Evolutionary conservation across 2,113 vertebrate genomes (phyloP).

Genomic region (Grammomys dolichurus): DNA sequence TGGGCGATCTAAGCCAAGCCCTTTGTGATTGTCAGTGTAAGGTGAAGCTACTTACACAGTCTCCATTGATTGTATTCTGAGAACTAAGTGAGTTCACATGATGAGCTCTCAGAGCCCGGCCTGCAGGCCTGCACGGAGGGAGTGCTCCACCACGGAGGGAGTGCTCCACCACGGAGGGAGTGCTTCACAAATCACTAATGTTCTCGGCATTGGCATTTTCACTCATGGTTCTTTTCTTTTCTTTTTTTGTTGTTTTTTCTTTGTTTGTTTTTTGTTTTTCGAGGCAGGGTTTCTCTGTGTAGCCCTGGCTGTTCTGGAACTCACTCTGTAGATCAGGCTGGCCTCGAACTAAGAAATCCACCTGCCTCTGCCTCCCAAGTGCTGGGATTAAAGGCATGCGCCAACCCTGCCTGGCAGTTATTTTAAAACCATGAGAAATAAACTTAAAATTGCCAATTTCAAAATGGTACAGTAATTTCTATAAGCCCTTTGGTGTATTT

Average conservation of each 20-base stretch:
- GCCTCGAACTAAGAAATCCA: no score
- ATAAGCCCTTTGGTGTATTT: conserved; percentile 46
- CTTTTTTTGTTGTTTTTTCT: no score
- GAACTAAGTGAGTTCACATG: conserved; percentile 35
- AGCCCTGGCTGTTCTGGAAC: no score
- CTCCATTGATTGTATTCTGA: conserved; percentile 9
- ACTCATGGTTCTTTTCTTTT: no score
- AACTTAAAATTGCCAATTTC: conserved; percentile 13
- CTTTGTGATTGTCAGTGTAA: conserved; percentile 23
- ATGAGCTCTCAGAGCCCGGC: background rate
- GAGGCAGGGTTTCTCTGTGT: no score
- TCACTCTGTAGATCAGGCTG: no score
- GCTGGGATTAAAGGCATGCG: no score
- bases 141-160: background rate
- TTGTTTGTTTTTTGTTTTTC: no score
- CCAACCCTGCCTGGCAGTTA: background rate
- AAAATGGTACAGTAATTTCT: background rate
- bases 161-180: no score
- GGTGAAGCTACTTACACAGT: conserved; percentile 16
- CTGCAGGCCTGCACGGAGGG: background rate
- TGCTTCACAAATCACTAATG: background rate
- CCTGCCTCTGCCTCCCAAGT: no score
- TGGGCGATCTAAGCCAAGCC: background rate
- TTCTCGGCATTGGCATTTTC: background rate
- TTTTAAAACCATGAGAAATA: conserved; percentile 54